phyloP scores from a whole-genome alignment of 2,113 vertebrate species.

The Onychorhynchus coronatus region DNA sequence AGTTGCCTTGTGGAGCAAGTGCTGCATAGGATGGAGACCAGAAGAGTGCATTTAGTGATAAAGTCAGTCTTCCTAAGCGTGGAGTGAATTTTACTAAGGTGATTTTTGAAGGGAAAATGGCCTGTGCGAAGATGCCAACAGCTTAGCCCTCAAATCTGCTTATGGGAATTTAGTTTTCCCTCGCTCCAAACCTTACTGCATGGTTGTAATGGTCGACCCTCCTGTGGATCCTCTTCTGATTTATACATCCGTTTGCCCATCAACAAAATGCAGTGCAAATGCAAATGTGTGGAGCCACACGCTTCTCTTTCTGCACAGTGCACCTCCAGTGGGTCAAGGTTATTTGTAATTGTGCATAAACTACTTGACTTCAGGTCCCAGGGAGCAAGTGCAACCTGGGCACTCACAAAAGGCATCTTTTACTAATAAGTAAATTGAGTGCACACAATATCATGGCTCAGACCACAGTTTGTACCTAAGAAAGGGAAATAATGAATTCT shows the following conservation, averaged over 20 bases:
- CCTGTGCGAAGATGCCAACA: neutral
- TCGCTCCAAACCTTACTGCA: fast-evolving
- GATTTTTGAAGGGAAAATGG: neutral
- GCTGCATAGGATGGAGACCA: neutral
- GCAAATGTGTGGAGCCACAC: neutral
- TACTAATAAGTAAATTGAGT: neutral
- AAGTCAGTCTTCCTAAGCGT: neutral
- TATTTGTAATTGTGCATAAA: neutral
- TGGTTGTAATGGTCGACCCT: neutral
- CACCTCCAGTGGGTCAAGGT: neutral
- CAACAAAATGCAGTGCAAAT: neutral
- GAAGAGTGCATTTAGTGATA: neutral
- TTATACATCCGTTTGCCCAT: neutral
- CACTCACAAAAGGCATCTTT: neutral
- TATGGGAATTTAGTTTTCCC: neutral
- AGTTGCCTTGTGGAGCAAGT: neutral
- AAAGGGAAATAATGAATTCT: neutral
- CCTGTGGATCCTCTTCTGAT: neutral
- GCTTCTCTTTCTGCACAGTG: neutral
- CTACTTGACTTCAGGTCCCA: neutral
- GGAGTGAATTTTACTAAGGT: neutral
- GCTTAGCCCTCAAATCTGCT: neutral
- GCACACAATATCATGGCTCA: neutral
- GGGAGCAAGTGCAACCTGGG: neutral
- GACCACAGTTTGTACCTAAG: neutral